These are phyloP conservation scores for Empidonax traillii DNA, from an alignment of 2,113 vertebrate species.

Conservation along the genomic window DNA sequence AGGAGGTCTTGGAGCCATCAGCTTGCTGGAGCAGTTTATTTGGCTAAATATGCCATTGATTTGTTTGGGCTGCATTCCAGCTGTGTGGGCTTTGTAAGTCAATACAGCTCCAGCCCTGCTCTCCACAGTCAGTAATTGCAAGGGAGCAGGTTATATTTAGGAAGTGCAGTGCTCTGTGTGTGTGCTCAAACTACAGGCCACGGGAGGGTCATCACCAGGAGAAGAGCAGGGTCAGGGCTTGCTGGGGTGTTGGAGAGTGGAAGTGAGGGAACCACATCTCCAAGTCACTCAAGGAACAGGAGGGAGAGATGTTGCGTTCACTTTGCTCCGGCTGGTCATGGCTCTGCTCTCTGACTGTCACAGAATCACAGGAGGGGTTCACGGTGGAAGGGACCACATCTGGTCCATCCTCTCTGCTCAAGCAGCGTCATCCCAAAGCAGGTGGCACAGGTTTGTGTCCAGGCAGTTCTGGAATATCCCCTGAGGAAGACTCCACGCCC, in stretches of 20 bases:
- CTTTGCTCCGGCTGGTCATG: background rate
- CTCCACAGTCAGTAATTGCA: constrained; percentile 35
- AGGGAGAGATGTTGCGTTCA: accelerated
- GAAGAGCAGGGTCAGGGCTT: background rate
- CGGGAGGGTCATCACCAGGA: background rate
- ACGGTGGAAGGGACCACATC: background rate
- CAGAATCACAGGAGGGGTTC: background rate
- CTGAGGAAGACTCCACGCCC: background rate
- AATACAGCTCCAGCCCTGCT: constrained; percentile 70
- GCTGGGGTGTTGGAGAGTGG: background rate
- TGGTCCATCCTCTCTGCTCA: background rate
- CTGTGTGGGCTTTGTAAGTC: constrained; percentile 73
- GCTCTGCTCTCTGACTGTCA: background rate
- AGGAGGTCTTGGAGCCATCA: constrained; percentile 21
- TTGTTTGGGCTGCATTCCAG: constrained; percentile 75
- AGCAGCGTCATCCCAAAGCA: background rate
- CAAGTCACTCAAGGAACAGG: accelerated
- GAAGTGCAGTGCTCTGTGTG: background rate
- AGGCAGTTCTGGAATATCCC: background rate
- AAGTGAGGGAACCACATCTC: accelerated
- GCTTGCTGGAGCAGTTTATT: constrained; percentile 63
- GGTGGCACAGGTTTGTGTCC: accelerated
- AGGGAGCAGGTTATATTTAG: constrained; percentile 23
- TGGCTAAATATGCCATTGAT: constrained; percentile 75
- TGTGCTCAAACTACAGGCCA: background rate